Conservation (phyloP, 2,797 vertebrate species). For the Anguilla marmorata region DNA sequence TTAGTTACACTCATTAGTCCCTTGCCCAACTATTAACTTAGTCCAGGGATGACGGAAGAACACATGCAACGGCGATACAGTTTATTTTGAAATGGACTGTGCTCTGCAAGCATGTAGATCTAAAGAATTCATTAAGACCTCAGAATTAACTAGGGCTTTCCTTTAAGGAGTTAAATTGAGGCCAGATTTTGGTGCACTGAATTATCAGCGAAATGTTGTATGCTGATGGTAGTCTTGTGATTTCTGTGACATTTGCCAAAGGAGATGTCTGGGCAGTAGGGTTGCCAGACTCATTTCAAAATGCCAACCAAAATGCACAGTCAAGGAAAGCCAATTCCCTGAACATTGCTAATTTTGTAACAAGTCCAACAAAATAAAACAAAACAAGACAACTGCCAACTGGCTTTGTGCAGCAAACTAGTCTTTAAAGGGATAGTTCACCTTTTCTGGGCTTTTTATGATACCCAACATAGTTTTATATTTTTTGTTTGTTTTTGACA, state of each 20-base stretch:
- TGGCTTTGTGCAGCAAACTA: not conserved
- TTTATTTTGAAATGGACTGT: not conserved
- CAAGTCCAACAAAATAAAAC: too few species aligned
- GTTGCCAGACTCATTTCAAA: not conserved
- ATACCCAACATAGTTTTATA: not conserved
- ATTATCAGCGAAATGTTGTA: not conserved
- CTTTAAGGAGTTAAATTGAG: not conserved
- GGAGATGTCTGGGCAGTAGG: not conserved
- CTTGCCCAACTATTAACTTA: too few species aligned
- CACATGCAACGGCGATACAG: too few species aligned
- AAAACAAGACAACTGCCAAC: not conserved
- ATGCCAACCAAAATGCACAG: constrained; percentile 14
- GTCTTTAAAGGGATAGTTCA: not conserved
- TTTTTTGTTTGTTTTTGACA: not conserved
- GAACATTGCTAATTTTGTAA: not conserved
- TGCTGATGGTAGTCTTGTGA: not conserved
- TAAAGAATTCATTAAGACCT: not conserved
- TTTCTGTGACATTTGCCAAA: not conserved
- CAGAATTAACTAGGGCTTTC: not conserved
- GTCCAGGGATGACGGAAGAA: not conserved
- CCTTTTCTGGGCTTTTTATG: not conserved
- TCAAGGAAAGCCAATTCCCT: not conserved
- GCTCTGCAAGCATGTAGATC: too few species aligned
- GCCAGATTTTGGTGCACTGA: not conserved
- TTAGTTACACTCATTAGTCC: too few species aligned